Evolutionary conservation across 1,140 invertebrate species (phyloP), one percentile per base, ranked within the genome.

Genomic region (Rhysida immarginata): DNA sequence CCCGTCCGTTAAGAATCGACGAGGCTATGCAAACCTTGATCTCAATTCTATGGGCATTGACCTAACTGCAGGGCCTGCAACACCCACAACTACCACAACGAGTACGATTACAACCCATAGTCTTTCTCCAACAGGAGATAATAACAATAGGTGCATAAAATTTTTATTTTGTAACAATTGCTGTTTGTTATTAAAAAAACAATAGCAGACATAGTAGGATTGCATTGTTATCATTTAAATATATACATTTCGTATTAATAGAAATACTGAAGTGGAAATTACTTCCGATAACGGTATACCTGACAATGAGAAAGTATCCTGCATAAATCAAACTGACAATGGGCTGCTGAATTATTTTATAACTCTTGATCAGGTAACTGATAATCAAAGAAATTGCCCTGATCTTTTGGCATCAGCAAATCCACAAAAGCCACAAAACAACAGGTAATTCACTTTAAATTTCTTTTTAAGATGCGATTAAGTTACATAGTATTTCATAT

Each of bases 1-100:
- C 42, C 18, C 69, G 41, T 66, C 69, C 57, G 70, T 71, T 16
- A 74, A 77, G 35, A 76, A 74, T 35, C 71, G 81, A 35, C 74
- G 79, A 58, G 71, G 74, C 18, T 83, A 83, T 65, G 79, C 80
- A 18, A 68, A 74, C 29, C 69, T 84, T 26, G 80, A 82, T 69
- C 74, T 82, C 49, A 76, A 74, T 44, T 79, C 80, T 55, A 83
- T 83, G 81, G 81, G 81, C 23, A 79, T 83, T n/a, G 78, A 82
- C 64, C 72, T 81, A 26, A 78, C 71, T 24, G 74, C 77, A 54
- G 78, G 79, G 49, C 78, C 80, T 16, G 79, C 55, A 18, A 57
- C 41, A 3, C 23, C 51, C 48, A 55, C 23, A 20, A 35, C 26
- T n/a, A 20, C 55, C 24, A 20, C 44, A 21, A 18, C 48, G 23